Base-by-base conservation (phyloP, 2,797 vertebrate species). In the Darevskia mixta region DNA sequence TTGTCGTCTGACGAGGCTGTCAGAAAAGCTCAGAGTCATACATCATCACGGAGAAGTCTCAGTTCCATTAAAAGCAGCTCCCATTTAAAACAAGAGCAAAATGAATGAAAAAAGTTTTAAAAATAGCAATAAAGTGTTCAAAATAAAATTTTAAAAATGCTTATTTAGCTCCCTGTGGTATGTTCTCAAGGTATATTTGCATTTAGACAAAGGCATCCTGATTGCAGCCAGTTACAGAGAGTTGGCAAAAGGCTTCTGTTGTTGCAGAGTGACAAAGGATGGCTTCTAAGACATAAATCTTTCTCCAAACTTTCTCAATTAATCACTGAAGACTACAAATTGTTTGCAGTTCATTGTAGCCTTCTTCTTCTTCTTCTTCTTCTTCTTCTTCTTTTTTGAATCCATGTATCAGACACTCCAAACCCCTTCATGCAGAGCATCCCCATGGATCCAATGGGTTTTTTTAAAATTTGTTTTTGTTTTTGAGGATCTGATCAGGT, bases 151-250 rank as follows among this genome's bases (percentile, higher is more conserved):
- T 17, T 18, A 38, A n/a, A 17, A 61, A 87, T 11, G 20, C 45
- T 45, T 87, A 7, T 64, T 75, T 75, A 43, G 58, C 79, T 81
- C 5, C 8, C 20, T 43, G 18, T 76, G 79, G 49, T 11, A 69
- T 69, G 8, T 79, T 55, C 43, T 79, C 27, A 64, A 86, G 61
- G 29, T 78, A 86, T 8, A 64, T 69, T 86, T 86, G 75, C 58
- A 78, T 78, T 55, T 35, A 45, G 41, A 78, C 75, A 86, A 78
- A 86, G 9, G 10, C 6, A 45, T 67, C 5, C 61, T 86, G 76
- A 79, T 79, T 67, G 29, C 41, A 79, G 29, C 13, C 58, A 79
- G n/a, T 71, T 86, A 67, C 32, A 27, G 13, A 69, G 75, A 86
- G 43, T 55, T 86, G n/a, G 76, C 43, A 79, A 38, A 71, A 58